A percentile compares a stretch with the other conserved stretches of the same genome.
These are phyloP conservation scores for Montipora sp. DNA, from an alignment of 64 coral and sea anemone genomes.

Conservation along the genomic window DNA sequence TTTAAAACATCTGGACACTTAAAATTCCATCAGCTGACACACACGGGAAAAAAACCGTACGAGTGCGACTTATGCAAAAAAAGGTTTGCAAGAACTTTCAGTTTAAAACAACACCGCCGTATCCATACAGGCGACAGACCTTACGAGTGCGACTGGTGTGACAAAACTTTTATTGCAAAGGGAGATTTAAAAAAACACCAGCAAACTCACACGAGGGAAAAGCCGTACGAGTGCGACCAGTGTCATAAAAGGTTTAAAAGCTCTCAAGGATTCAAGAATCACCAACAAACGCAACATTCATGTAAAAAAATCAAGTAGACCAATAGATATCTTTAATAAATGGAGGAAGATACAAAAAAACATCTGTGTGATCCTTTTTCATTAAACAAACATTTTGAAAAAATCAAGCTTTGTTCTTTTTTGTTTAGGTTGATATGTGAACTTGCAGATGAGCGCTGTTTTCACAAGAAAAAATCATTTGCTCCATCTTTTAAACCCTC, in stretches of 20 bases:
- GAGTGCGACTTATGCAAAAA: conserved; percentile 23
- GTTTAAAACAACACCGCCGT: conserved; percentile 21
- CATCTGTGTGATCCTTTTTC: no score
- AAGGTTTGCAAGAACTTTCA: neutral
- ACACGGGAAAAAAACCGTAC: conserved; percentile 38
- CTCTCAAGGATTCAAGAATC: no score
- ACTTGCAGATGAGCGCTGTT: no score
- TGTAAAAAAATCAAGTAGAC: no score
- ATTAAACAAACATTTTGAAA: no score
- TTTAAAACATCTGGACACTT: neutral
- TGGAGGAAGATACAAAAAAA: no score
- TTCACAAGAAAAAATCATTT: no score
- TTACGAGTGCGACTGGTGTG: conserved; percentile 2
- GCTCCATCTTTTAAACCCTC: no score
- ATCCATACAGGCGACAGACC: conserved; percentile 40
- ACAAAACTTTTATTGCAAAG: conserved; percentile 19
- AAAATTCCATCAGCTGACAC: neutral
- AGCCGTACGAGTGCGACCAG: conserved; percentile 24
- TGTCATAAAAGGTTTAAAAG: conserved; percentile 28
- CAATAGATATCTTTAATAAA: no score
- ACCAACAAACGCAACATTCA: no score
- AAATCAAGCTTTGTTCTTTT: no score
- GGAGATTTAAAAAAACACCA: conserved; percentile 10
- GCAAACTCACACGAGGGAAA: conserved; percentile 23
- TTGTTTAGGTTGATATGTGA: no score